Evolutionary conservation across 1,140 invertebrate species (phyloP), one percentile per base, ranked within the genome.

Genomic region (Cyclargus thomasi): DNA sequence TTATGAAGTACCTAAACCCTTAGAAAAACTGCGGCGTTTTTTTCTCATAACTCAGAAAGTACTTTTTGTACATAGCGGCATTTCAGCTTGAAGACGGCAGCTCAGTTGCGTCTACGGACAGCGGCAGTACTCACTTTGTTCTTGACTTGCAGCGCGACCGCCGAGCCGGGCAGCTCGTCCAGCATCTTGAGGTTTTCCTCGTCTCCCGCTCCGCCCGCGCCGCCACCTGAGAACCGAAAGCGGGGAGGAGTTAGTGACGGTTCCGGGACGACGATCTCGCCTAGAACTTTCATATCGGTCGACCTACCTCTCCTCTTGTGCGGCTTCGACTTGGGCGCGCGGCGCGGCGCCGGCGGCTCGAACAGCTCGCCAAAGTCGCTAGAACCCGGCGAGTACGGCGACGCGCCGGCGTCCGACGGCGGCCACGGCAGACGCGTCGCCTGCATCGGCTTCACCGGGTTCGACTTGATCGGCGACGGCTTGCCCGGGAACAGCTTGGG

Each of bases 141-240:
- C 92, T 99, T 98, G 67, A 97, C 96, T 91, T 97, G 95, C 93
- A 99, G 95, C 91, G 99, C 97, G 17, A 98, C 97, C 4, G 97
- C 97, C 62, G 97, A 97, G 90, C 94, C 97, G 20, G 97, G 97
- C 78, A 97, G 91, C 83, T 98, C 97, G 80, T 97, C 97, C 71
- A 96, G 91, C 72, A 96, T 95, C 86, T 95, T 95, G 23, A 95
- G 88, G 79, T 94, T 94, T 76, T 95, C 20, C 55, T 59, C 95
- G 76, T 95, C 95, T 17, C 92, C 93, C 74, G 94, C 92, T 77
- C 94, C 93, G 83, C 92, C 93, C 36, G 92, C 93, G 47, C 91
- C 92, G 6, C 53, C 29, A 29, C 5, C 64, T 55, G 64, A n/a
- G 29, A 65, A 11, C 1, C 10, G 39, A 35, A 35, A 35, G 29